Conservation (phyloP, 2,888 invertebrate species). For the Lithophane leautieri region DNA sequence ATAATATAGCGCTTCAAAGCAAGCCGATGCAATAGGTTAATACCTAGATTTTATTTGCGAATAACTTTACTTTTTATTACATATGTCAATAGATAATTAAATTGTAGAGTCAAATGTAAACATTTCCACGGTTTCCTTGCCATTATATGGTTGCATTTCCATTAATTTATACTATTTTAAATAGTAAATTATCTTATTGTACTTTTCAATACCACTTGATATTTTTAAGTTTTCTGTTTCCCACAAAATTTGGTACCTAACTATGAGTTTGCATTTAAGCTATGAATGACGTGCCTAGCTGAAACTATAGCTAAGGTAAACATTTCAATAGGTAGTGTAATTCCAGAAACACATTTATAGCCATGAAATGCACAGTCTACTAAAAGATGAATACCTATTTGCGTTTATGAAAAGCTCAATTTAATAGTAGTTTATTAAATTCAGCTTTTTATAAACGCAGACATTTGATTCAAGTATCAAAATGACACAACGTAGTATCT, state of each 20-base stretch:
- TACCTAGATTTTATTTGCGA: constrained; percentile 15
- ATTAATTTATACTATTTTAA: not conserved
- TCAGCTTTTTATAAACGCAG: not conserved
- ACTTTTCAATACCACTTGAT: not conserved
- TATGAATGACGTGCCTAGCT: not conserved
- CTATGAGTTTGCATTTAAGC: not conserved
- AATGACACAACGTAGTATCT: constrained; percentile 43
- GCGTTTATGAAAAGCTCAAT: no score
- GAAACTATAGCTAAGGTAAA: not conserved
- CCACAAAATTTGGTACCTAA: not conserved
- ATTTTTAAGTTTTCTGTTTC: not conserved
- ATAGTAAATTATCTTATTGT: no score
- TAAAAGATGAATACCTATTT: not conserved
- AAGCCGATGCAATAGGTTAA: constrained; percentile 24
- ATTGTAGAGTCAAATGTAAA: not conserved
- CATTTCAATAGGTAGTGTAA: not conserved
- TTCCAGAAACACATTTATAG: not conserved
- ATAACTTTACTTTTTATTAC: constrained; percentile 34
- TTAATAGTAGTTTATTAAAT: not conserved
- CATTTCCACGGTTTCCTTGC: not conserved
- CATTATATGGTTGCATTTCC: not conserved
- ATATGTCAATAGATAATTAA: constrained; percentile 13
- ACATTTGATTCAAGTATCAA: constrained; percentile 67
- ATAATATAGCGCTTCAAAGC: constrained; percentile 31
- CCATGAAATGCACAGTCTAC: not conserved